phyloP scores from a whole-genome alignment of 2,113 vertebrate genomes.

The Indicator maculatus region DNA sequence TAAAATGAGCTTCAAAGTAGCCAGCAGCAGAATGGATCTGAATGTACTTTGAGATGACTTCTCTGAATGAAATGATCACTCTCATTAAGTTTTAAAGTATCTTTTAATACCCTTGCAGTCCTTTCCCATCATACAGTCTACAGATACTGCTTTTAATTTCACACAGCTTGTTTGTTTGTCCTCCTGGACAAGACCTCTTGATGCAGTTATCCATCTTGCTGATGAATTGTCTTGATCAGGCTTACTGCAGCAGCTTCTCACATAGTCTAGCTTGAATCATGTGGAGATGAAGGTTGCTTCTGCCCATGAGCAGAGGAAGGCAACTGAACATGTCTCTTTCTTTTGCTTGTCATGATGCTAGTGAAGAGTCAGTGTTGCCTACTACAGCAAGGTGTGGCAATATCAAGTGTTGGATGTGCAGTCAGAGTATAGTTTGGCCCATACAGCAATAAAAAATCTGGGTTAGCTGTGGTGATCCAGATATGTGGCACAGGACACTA shows the following conservation, averaged over 20 bases:
- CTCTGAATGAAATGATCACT: not conserved
- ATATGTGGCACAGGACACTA: not conserved
- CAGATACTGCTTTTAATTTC: not conserved
- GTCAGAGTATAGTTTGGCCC: not conserved
- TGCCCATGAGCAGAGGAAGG: not conserved
- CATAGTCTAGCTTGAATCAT: not conserved
- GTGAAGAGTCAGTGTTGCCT: not conserved
- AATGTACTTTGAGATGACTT: not conserved
- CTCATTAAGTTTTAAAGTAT: slow-evolving; percentile 36
- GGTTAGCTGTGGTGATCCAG: not conserved
- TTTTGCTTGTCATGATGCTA: not conserved
- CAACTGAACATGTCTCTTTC: not conserved
- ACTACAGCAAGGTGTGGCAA: not conserved
- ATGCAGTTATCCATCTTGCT: not conserved
- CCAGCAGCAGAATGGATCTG: not conserved
- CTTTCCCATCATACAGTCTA: not conserved
- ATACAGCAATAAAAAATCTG: not conserved
- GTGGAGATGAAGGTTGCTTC: not conserved
- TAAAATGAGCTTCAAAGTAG: not conserved
- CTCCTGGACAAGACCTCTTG: not conserved
- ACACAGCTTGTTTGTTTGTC: not conserved
- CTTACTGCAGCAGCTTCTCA: not conserved
- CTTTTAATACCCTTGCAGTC: not conserved
- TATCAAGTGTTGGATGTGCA: not conserved
- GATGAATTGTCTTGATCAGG: not conserved